phyloP scores from a whole-genome alignment of 2,113 vertebrate species.

The Rhabdomys dilectus region DNA sequence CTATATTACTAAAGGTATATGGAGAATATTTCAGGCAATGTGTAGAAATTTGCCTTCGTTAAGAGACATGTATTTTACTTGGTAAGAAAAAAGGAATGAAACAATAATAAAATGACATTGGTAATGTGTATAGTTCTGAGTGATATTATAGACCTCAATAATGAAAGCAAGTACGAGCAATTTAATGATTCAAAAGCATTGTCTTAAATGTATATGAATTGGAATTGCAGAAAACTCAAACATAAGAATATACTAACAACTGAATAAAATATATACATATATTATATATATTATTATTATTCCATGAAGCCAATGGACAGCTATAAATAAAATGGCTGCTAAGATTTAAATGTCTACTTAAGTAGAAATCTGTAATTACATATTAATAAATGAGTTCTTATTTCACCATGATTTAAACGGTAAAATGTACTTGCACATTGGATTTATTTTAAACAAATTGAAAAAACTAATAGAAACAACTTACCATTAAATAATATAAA shows the following conservation, averaged over 20 bases:
- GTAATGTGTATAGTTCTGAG: constrained; percentile 31
- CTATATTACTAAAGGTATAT: constrained; percentile 41
- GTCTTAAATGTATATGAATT: constrained; percentile 57
- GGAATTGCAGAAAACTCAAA: constrained; percentile 28
- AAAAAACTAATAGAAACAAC: constrained; percentile 54
- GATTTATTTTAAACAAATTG: constrained; percentile 49
- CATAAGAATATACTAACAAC: neutral
- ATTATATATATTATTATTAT: too few species aligned
- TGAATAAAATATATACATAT: constrained; percentile 42
- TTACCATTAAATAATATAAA: constrained; percentile 37
- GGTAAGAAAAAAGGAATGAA: constrained; percentile 29
- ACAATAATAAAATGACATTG: constrained; percentile 51
- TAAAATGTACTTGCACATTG: constrained; percentile 18
- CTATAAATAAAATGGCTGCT: neutral
- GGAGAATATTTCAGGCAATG: constrained; percentile 72
- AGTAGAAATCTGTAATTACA: constrained; percentile 35
- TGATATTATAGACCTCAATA: constrained; percentile 45
- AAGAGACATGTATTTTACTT: constrained; percentile 64
- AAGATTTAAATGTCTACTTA: constrained; percentile 6
- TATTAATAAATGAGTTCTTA: constrained; percentile 46
- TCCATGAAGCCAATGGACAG: neutral
- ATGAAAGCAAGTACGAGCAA: constrained; percentile 26
- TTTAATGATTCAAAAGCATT: constrained; percentile 62
- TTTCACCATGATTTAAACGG: constrained; percentile 36
- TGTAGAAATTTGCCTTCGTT: constrained; percentile 70